Base-by-base conservation (phyloP, 2,888 invertebrate genomes). In the Neria commutata region DNA sequence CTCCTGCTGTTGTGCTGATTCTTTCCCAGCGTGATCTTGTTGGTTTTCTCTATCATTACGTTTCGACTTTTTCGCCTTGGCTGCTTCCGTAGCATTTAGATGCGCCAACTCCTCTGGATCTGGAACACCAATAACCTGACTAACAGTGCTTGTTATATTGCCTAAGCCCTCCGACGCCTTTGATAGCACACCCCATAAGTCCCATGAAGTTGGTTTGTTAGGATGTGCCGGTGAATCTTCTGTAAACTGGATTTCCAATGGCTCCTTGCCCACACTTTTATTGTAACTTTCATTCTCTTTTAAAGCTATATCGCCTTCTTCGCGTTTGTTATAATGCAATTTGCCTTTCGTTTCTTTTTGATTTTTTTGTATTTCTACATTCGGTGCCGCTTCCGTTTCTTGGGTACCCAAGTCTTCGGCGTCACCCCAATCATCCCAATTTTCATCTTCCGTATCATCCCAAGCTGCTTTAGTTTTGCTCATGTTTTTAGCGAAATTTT, bases 71-170 rank as follows among this genome's bases (percentile, higher is more conserved):
- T 14, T 60, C 58, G 8, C 57, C 16, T 54, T 64, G 16, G 56
- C 45, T 46, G 60, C 62, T 33, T 71, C 74, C 26, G 73, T 72
- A 45, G 69, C 75, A 66, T 77, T 78, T 37, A 84, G 80, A 63
- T 84, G 84, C 0, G 90, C 92, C 56, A 94, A 72, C 73, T 93
- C 90, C 74, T 89, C 90, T 0, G 95, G 92, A 71, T 91, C 88
- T 1, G 94, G 93, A 0, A 90, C 90, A 2, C 94, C 94, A 33
- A 96, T 89, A 14, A 91, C 87, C 82, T 94, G 90, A 34, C 91
- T 91, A 29, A 95, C 91, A 71, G 92, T 91, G 64, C 83, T 88
- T 2, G 92, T 92, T 53, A 95, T 83, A n/a, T 88, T 88, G 10
- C 88, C 87, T 11, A 94, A 88, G 5, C 92, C 88, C 58, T 88